A percentile compares a stretch with the other conserved stretches of the same genome.
These are phyloP conservation scores for Apamea epomidion DNA, from an alignment of 2,888 invertebrate genomes.

Conservation along the genomic window DNA sequence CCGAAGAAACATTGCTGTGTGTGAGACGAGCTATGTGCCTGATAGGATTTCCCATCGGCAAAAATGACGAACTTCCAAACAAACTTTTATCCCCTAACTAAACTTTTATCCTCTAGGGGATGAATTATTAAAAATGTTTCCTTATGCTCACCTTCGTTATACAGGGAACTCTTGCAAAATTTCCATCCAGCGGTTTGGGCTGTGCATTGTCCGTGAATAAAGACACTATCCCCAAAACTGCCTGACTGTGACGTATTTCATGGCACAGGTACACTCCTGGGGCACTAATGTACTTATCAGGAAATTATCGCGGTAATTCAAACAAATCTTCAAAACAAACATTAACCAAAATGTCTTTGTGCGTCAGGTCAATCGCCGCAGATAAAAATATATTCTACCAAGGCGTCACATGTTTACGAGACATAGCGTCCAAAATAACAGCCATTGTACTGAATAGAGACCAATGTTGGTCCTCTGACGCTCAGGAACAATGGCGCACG, in stretches of 20 bases:
- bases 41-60: not conserved
- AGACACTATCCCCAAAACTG: not conserved
- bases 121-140: not conserved
- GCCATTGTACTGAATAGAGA: conserved; percentile 61
- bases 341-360: conserved; percentile 54
- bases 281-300: conserved; percentile 13
- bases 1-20: not conserved
- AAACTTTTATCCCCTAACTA: not conserved
- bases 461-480: conserved; percentile 39
- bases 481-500: conserved; percentile 24
- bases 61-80: not conserved
- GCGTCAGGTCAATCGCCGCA: conserved; percentile 57
- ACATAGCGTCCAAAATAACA: conserved; percentile 68
- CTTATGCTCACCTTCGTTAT: not conserved
- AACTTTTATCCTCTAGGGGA: too few relatives aligned
- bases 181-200: not conserved
- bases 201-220: not conserved
- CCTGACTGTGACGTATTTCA: not conserved
- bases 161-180: not conserved
- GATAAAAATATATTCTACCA: conserved; percentile 67
- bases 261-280: not conserved
- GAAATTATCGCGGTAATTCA: conserved; percentile 34
- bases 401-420: conserved; percentile 63
- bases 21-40: not conserved
- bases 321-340: conserved; percentile 38